Evolutionary conservation across 2,797 vertebrate species (phyloP).

Genomic region (Gymnoscopelus microlampas): DNA sequence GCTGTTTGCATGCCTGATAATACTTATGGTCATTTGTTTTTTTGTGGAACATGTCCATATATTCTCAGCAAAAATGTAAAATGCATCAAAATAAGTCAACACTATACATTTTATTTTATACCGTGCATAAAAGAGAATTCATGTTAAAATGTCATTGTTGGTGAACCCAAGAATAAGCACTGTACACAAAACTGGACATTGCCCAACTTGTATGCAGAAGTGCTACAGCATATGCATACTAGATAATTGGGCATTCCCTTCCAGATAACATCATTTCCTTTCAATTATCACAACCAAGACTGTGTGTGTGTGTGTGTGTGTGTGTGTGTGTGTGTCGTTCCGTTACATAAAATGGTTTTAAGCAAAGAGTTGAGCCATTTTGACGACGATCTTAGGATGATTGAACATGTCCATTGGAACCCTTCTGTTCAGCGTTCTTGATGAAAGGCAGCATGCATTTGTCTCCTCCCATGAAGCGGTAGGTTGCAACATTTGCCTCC

Average conservation of each 20-base stretch:
- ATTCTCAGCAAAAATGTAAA: no score
- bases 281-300: background rate
- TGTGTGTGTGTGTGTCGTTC: slow-evolving; percentile 11
- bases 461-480: slow-evolving; percentile 78
- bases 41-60: no score
- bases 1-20: no score
- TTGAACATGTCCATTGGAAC: slow-evolving; percentile 43
- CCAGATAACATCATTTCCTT: background rate
- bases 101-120: background rate
- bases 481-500: slow-evolving; percentile 74
- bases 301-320: slow-evolving; percentile 28
- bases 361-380: no score
- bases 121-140: background rate
- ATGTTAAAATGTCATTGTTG: background rate
- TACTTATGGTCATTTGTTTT: no score
- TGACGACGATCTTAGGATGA: slow-evolving; percentile 32
- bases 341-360: background rate
- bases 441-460: slow-evolving; percentile 81
- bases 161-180: no score
- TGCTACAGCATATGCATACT: background rate
- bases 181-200: background rate
- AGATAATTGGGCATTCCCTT: slow-evolving; percentile 9
- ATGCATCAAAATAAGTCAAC: no score
- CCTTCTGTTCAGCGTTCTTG: slow-evolving; percentile 66
- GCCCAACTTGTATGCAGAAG: background rate